These are phyloP conservation scores for Vireo altiloquus DNA, from an alignment of 2,113 vertebrate species.

Conservation along the genomic window DNA sequence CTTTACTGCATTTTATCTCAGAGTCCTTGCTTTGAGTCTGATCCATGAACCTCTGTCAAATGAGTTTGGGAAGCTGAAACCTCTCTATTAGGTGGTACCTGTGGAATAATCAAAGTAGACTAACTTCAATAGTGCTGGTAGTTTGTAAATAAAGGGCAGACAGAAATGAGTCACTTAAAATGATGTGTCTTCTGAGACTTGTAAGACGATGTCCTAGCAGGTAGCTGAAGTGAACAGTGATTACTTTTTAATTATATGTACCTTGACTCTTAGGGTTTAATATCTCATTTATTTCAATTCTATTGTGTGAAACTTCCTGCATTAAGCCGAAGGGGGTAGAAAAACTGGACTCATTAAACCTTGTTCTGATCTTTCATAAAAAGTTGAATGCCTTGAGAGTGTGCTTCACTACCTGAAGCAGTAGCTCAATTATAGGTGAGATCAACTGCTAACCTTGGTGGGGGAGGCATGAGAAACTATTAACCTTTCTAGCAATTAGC, in stretches of 20 bases:
- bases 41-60: slow-evolving; percentile 42
- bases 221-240: neutral
- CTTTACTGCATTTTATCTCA: slow-evolving; percentile 51
- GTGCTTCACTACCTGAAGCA: neutral
- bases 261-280: neutral
- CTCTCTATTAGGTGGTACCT: slow-evolving; percentile 24
- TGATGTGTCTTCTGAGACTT: neutral
- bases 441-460: neutral
- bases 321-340: neutral
- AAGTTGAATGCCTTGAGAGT: neutral
- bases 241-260: slow-evolving; percentile 6
- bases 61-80: slow-evolving; percentile 16
- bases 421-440: neutral
- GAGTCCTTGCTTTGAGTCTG: slow-evolving; percentile 53
- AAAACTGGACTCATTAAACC: neutral
- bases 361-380: neutral
- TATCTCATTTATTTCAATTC: slow-evolving; percentile 36
- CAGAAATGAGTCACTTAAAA: neutral
- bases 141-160: slow-evolving; percentile 24
- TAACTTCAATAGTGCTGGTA: neutral
- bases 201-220: neutral
- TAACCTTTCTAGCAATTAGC: neutral
- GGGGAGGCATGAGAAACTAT: neutral
- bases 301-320: neutral
- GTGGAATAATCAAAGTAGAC: slow-evolving; percentile 34